phyloP scores from a whole-genome alignment of 2,113 vertebrate genomes.

The Colius striatus region DNA sequence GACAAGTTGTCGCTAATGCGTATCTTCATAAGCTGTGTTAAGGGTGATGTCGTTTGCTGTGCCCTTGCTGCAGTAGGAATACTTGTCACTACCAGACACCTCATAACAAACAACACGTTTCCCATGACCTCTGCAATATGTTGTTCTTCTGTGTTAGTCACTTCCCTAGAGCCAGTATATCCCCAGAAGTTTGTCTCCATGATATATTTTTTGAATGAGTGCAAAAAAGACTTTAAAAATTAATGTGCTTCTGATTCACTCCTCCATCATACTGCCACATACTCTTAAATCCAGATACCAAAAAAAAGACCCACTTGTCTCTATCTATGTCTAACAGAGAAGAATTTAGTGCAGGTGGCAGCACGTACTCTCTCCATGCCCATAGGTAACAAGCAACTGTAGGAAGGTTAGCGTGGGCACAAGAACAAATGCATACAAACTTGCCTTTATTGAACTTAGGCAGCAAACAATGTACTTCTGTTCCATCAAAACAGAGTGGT shows the following conservation, averaged over 20 bases:
- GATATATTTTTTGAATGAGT: not conserved
- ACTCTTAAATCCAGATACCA: not conserved
- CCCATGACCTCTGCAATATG: not conserved
- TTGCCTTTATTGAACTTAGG: not conserved
- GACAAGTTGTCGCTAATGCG: not conserved
- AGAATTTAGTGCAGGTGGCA: not conserved
- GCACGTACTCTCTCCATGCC: not conserved
- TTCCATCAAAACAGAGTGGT: not conserved
- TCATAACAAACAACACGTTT: not conserved
- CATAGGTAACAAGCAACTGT: not conserved
- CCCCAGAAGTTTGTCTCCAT: not conserved
- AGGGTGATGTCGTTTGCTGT: not conserved
- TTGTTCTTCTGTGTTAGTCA: not conserved
- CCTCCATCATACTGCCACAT: not conserved
- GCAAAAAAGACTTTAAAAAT: not conserved
- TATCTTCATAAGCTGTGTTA: not conserved
- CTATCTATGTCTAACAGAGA: not conserved
- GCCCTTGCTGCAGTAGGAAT: not conserved
- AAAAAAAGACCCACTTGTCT: not conserved
- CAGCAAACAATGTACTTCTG: not conserved
- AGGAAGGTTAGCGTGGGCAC: not conserved
- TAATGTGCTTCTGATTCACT: not conserved
- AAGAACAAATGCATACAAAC: not conserved
- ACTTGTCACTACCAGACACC: not conserved
- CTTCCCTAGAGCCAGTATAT: not conserved